Conservation (phyloP, 2,797 vertebrate species). For the Tokudaia muenninki region DNA sequence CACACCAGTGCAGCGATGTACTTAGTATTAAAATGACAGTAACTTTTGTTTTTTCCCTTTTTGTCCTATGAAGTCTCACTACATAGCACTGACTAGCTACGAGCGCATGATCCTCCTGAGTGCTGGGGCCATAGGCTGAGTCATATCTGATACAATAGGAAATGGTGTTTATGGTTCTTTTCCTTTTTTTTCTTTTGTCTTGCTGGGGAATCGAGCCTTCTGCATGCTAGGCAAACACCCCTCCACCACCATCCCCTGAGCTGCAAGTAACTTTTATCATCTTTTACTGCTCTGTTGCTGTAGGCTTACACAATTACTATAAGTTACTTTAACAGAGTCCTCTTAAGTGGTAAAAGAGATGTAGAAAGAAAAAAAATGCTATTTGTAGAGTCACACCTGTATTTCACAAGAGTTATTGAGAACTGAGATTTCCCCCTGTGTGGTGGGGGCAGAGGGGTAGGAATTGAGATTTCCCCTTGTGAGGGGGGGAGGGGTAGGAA, state of each 20-base stretch:
- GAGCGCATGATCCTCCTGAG: background rate
- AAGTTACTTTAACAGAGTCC: background rate
- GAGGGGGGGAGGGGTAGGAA: background rate
- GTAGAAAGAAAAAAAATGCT: constrained; percentile 20
- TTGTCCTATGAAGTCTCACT: background rate
- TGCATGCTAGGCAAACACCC: background rate
- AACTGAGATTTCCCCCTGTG: background rate
- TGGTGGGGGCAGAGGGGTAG: too few relatives aligned
- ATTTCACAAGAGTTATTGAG: background rate
- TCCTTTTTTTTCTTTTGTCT: background rate
- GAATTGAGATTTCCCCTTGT: too few relatives aligned
- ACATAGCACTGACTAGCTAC: background rate
- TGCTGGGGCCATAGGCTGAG: background rate
- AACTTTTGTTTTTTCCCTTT: background rate
- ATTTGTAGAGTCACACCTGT: background rate
- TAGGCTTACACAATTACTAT: background rate
- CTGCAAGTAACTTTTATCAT: background rate
- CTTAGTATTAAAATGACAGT: constrained; percentile 8
- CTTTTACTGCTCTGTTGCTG: constrained; percentile 18
- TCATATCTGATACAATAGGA: background rate
- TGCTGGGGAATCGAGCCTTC: background rate
- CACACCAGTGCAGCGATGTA: background rate
- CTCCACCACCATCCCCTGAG: background rate
- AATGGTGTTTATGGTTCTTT: background rate
- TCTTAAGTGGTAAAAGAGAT: background rate